phyloP scores from a whole-genome alignment of 2,888 invertebrate genomes.

The Dicyrtoma fusca region DNA sequence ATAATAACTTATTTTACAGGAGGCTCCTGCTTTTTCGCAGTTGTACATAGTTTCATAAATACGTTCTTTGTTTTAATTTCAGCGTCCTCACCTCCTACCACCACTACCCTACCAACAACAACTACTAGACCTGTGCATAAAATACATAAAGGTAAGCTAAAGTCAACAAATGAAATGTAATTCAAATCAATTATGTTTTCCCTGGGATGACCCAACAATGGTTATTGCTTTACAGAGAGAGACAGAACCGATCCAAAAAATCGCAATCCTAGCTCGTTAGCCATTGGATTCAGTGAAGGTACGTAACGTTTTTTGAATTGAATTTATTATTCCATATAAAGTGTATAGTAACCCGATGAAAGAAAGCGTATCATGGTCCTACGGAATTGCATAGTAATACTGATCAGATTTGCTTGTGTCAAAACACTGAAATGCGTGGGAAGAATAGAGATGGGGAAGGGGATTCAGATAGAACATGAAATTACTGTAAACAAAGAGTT shows the following conservation, averaged over 20 bases:
- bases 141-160: constrained; percentile 55
- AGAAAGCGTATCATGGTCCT: too few species aligned
- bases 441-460: neutral
- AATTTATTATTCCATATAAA: neutral
- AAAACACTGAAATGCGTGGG: neutral
- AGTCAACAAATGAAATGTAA: too few species aligned
- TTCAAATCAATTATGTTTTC: too few species aligned
- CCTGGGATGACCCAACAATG: too few species aligned
- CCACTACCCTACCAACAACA: constrained; percentile 74
- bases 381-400: too few species aligned
- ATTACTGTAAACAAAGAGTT: neutral
- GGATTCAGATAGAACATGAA: too few species aligned
- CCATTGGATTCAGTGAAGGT: constrained; percentile 63
- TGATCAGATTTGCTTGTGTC: too few species aligned
- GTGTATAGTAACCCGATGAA: too few species aligned
- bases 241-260: constrained; percentile 65
- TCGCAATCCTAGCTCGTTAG: constrained; percentile 67
- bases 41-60: neutral
- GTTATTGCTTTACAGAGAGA: constrained; percentile 59
- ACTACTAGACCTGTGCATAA: constrained; percentile 64
- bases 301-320: constrained; percentile 63
- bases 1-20: neutral
- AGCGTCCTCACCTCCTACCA: constrained; percentile 81
- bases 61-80: constrained; percentile 51
- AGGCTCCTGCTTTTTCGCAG: neutral